These are phyloP conservation scores for Trachymyrmex septentrionalis DNA, from an alignment of 1,140 invertebrate genomes.

Conservation along the genomic window DNA sequence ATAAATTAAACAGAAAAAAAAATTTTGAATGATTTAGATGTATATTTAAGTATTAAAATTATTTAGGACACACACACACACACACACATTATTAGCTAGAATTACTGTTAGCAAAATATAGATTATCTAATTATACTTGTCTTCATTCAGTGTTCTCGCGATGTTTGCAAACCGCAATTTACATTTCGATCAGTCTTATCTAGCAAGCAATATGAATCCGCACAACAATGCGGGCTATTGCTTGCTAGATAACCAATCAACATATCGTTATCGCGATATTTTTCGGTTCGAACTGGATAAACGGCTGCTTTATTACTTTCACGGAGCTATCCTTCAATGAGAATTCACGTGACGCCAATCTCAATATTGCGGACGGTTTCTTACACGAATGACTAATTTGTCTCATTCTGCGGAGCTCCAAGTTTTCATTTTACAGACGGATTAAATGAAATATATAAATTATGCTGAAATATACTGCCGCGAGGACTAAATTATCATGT, in stretches of 20 bases:
- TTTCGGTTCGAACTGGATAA: not conserved
- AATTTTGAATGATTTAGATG: not conserved
- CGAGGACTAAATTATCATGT: not conserved
- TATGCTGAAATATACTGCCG: not conserved
- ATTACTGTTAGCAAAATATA: not conserved
- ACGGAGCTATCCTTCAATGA: conserved; percentile 42
- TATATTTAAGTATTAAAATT: not conserved
- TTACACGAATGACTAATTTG: conserved; percentile 43
- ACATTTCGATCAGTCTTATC: not conserved
- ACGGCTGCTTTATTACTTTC: not conserved
- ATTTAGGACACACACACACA: not conserved
- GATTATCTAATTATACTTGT: not conserved
- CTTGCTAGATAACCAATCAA: no score
- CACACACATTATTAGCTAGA: not conserved
- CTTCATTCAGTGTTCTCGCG: not conserved
- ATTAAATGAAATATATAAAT: not conserved
- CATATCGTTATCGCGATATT: not conserved
- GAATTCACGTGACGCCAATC: conserved; percentile 28
- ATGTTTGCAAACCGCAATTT: not conserved
- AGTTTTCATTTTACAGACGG: conserved; percentile 33
- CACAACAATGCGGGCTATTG: no score
- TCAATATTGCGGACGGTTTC: conserved; percentile 41
- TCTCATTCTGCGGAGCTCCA: not conserved
- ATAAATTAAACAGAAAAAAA: not conserved
- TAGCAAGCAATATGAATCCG: not conserved